A percentile compares a stretch with the other conserved stretches of the same genome.
Conservation (phyloP, 2,797 vertebrate genomes). For the Mastacembelus armatus region DNA sequence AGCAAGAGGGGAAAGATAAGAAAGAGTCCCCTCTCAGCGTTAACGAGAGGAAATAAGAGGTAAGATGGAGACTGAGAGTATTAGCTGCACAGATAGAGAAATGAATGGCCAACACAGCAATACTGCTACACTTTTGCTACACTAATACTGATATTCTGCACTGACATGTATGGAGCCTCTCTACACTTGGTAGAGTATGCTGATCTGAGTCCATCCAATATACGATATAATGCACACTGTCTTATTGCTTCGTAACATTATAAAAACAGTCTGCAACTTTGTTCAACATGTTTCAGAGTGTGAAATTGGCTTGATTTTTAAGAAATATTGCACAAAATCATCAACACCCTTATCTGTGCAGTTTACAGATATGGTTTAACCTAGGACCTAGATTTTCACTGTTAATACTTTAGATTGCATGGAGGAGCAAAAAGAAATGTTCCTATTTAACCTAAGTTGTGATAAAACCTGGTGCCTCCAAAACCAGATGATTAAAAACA, state of each 20-base stretch:
- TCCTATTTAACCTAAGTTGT: too few relatives aligned
- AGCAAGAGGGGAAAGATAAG: constrained; percentile 75
- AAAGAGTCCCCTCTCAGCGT: constrained; percentile 64
- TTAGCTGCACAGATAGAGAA: constrained; percentile 44
- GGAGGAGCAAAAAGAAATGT: too few relatives aligned
- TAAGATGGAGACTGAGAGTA: constrained; percentile 18
- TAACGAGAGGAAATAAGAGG: constrained; percentile 53
- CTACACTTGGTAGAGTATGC: neutral
- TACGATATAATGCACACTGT: neutral
- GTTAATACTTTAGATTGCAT: too few relatives aligned
- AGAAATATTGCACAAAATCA: too few relatives aligned
- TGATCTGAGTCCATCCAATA: constrained; percentile 4
- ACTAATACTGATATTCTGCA: neutral
- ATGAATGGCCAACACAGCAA: constrained; percentile 40
- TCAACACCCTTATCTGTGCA: too few relatives aligned
- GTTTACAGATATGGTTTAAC: too few relatives aligned
- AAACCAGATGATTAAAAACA: too few relatives aligned
- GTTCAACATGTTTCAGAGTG: too few relatives aligned
- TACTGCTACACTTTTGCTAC: constrained; percentile 16
- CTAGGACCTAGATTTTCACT: too few relatives aligned
- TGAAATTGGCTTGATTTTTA: too few relatives aligned
- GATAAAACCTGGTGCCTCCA: too few relatives aligned
- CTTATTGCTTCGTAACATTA: neutral
- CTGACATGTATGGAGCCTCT: neutral
- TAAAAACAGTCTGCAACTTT: neutral